Evolutionary conservation across 1,140 invertebrate genomes (phyloP), one percentile per base, ranked within the genome.

Genomic region (Listronotus oregonensis): DNA sequence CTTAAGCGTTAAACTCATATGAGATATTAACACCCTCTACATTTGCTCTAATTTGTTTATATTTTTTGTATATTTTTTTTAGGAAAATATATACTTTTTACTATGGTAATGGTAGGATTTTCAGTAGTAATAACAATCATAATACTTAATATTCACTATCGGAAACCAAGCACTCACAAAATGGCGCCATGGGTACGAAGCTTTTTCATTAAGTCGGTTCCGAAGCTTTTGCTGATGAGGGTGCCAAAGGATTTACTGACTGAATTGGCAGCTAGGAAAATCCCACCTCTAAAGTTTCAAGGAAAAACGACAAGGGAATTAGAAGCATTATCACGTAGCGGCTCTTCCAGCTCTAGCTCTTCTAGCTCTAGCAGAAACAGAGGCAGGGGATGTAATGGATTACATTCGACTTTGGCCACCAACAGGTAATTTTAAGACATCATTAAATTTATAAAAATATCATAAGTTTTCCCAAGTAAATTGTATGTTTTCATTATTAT

Each of bases 51-150:
- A n/a, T n/a, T 32, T n/a, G n/a, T n/a, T n/a, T n/a, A n/a, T n/a
- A n/a, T n/a, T n/a, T n/a, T n/a, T n/a, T n/a, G n/a, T 32, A 27
- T 49, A 27, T 27, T 3, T 12, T 12, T 60, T 60, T 37, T 15
- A 60, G 57, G 57, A 21, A 99, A 99, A 81, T 99, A 99, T 81
- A 86, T 99, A 0, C 85, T 99, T 0, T 99, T 99, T 78, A 99
- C 97, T 1, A 98, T 99, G 96, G 86, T 99, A 43, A 83, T 99
- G 17, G 97, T 99, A 1, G 96, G 92, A 0, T 80, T 98, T 7
- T 99, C 96, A 18, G 97, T 99, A 42, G 89, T 98, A 14, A 92
- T 98, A 67, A 99, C 98, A 15, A 98, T 99, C 69, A 89, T 97
- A 59, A 96, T 99, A 72, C 83, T 99, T 21, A 99, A 99, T 79